phyloP scores from a whole-genome alignment of 1,140 invertebrate species.

The Lerema accius region DNA sequence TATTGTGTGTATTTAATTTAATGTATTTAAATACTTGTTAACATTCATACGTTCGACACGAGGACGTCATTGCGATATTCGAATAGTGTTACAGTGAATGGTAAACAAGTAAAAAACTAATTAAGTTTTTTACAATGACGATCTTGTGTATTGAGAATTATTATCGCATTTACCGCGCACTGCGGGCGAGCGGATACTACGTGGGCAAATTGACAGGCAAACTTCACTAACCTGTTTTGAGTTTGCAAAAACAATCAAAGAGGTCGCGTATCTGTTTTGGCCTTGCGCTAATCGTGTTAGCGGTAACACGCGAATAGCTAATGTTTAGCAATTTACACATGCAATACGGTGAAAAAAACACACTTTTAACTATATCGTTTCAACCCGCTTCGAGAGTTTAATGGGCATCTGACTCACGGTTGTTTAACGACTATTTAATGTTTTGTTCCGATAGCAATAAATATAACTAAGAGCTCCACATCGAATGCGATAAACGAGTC shows the following conservation, averaged over 20 bases:
- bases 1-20: not conserved
- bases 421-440: constrained; percentile 47
- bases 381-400: constrained; percentile 13
- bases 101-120: constrained; percentile 31
- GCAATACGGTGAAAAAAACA: constrained; percentile 51
- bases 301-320: constrained; percentile 64
- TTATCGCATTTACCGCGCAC: constrained; percentile 24
- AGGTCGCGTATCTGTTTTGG: constrained; percentile 73
- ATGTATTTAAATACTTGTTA: constrained; percentile 3
- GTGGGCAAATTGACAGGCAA: constrained; percentile 51
- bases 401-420: constrained; percentile 39
- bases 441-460: constrained; percentile 48
- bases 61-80: not conserved
- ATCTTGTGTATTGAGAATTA: constrained; percentile 6
- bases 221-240: constrained; percentile 55
- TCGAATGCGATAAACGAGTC: constrained; percentile 11
- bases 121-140: constrained; percentile 21
- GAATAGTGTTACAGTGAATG: constrained; percentile 2
- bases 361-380: constrained; percentile 36
- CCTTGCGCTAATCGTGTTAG: constrained; percentile 74
- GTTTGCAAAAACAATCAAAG: constrained; percentile 65
- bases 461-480: constrained; percentile 20
- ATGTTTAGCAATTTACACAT: constrained; percentile 64
- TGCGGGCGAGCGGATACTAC: constrained; percentile 51
- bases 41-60: not conserved